Percentiles rank a stretch among this genome's conserved stretches.
These are phyloP conservation scores for Oryzaephilus surinamensis DNA, from an alignment of 1,140 invertebrate species.

Conservation along the genomic window DNA sequence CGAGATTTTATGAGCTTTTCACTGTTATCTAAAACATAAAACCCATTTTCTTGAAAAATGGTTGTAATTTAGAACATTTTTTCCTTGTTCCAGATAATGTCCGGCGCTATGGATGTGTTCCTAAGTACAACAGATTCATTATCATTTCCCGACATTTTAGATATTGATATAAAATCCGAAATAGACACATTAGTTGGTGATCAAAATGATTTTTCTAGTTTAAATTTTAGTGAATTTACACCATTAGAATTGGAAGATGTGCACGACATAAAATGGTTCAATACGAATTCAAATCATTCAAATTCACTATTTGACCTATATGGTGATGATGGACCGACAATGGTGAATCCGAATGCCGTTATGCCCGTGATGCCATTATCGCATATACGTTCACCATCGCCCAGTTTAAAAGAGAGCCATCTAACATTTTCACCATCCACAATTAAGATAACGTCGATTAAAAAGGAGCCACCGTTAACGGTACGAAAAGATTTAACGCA, in stretches of 20 bases:
- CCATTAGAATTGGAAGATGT: conserved; percentile 55
- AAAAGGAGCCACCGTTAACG: too few species aligned
- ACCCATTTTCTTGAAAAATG: too few species aligned
- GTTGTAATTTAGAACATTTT: too few species aligned
- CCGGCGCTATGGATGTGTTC: conserved; percentile 43
- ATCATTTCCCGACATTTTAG: conserved; percentile 67
- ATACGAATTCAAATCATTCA: conserved; percentile 46
- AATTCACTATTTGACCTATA: conserved; percentile 61
- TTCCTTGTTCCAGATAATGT: too few species aligned
- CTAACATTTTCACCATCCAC: conserved; percentile 53
- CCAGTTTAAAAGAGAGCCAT: conserved; percentile 48
- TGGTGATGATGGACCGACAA: conserved; percentile 58
- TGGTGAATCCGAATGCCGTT: conserved; percentile 70
- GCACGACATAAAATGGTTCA: conserved; percentile 42
- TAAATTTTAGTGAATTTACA: conserved; percentile 54
- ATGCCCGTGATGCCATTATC: conserved; percentile 42
- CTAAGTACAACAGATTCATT: conserved; percentile 42
- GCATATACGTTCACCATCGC: conserved; percentile 37
- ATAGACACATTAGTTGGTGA: conserved; percentile 64
- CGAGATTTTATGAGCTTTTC: too few species aligned
- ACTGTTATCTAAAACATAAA: too few species aligned
- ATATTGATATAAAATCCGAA: conserved; percentile 71
- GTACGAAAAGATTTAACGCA: conserved; percentile 15
- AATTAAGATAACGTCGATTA: conserved; percentile 46
- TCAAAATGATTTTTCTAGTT: conserved; percentile 47